Conservation (phyloP, 2,797 vertebrate genomes). For the Xenops minutus region DNA sequence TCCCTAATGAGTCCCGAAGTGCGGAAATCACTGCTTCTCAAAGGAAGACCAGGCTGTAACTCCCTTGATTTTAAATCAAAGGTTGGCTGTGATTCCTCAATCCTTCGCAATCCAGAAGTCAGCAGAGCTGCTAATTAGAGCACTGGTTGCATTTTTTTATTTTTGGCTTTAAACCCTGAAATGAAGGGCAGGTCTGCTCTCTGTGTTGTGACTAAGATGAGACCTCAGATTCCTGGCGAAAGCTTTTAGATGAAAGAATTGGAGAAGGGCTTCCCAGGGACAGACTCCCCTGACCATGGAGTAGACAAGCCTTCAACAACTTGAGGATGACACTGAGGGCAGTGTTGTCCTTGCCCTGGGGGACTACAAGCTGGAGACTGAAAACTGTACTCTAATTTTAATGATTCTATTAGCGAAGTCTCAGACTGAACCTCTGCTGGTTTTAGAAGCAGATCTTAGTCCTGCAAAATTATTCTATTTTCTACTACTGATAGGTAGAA, state of each 20-base stretch:
- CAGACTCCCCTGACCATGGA: neutral
- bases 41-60: conserved; percentile 34
- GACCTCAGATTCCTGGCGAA: neutral
- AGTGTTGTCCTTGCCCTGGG: neutral
- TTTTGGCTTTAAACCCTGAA: conserved; percentile 4
- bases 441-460: conserved; percentile 24
- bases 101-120: conserved; percentile 10
- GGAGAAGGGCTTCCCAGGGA: neutral
- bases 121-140: conserved; percentile 41
- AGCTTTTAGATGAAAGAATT: neutral
- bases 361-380: neutral
- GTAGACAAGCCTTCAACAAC: neutral
- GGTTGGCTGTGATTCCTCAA: conserved; percentile 21
- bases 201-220: neutral
- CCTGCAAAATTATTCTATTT: neutral
- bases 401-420: neutral
- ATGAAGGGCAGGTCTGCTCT: conserved; percentile 17
- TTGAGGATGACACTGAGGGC: fast-evolving
- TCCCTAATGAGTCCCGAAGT: conserved; percentile 26
- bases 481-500: neutral
- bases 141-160: neutral
- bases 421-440: conserved; percentile 9
- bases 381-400: neutral
- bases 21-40: conserved; percentile 15
- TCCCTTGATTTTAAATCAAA: conserved; percentile 60